Percentiles rank a stretch among this genome's conserved stretches.
Evolutionary conservation across 2,113 vertebrate genomes (phyloP).

Genomic region (Motacilla alba): DNA sequence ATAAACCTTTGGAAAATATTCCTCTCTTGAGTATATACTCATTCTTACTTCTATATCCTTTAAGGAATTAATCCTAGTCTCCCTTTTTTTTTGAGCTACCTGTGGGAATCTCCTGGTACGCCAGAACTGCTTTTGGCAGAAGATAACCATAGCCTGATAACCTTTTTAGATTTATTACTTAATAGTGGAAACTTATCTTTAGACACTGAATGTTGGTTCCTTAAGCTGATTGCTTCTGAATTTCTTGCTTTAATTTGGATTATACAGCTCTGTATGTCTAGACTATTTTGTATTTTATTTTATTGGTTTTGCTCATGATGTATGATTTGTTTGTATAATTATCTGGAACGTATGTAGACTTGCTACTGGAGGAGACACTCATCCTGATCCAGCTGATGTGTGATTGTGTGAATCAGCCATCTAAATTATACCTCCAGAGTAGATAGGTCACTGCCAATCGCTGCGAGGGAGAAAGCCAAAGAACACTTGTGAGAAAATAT

Average conservation of each 20-base stretch:
- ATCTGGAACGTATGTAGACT: background rate
- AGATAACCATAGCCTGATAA: background rate
- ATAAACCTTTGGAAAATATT: background rate
- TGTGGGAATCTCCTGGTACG: background rate
- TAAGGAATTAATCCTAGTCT: background rate
- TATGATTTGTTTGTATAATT: slow-evolving; percentile 18
- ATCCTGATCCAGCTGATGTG: background rate
- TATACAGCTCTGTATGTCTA: background rate
- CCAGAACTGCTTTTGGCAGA: background rate
- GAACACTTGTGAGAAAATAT: slow-evolving; percentile 2
- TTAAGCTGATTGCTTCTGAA: background rate
- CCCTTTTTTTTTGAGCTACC: background rate
- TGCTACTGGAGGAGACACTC: background rate
- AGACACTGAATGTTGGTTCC: background rate
- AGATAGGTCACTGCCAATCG: background rate
- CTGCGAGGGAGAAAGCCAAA: background rate
- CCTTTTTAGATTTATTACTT: background rate
- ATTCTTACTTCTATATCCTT: background rate
- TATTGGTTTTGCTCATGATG: background rate
- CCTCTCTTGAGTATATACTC: background rate
- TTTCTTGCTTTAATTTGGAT: background rate
- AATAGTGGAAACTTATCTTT: background rate
- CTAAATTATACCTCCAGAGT: slow-evolving; percentile 15
- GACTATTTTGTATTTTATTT: background rate
- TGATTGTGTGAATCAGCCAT: slow-evolving; percentile 28